Evolutionary conservation across 2,113 vertebrate genomes (phyloP).

Genomic region (Phalacrocorax pelagicus): DNA sequence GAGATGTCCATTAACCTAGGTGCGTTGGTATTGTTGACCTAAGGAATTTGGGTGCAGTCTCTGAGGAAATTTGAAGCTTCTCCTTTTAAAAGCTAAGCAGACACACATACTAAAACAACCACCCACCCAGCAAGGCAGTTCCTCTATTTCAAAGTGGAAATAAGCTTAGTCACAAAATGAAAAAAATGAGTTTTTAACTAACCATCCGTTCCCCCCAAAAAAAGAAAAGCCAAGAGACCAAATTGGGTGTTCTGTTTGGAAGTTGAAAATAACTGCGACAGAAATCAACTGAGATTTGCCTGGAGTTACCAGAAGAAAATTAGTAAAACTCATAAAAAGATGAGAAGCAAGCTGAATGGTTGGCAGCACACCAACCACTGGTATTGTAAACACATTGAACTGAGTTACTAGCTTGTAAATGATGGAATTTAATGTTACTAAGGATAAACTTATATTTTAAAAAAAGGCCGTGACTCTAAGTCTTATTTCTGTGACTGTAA

Average conservation of each 20-base stretch:
- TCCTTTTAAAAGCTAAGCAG: background rate
- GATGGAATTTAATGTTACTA: background rate
- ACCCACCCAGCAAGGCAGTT: background rate
- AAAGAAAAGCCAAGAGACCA: background rate
- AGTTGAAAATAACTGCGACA: background rate
- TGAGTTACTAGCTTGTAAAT: background rate
- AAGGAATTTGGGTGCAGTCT: background rate
- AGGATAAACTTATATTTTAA: background rate
- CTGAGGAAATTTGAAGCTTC: background rate
- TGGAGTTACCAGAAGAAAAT: background rate
- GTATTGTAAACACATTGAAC: fast-evolving
- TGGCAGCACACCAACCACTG: background rate
- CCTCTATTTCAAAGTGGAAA: background rate
- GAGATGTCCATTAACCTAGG: background rate
- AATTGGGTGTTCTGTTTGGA: background rate
- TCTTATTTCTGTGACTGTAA: too few relatives aligned
- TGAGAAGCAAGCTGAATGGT: background rate
- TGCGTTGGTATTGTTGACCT: background rate
- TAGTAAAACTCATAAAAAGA: background rate
- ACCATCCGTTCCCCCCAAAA: background rate
- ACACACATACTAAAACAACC: background rate
- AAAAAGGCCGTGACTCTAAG: too few relatives aligned
- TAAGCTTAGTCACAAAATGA: background rate
- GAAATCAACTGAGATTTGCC: background rate
- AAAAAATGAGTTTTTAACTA: background rate